Percentiles rank a stretch among this genome's conserved stretches.
phyloP scores from a whole-genome alignment of 2,113 vertebrate species.

The Rousettus leschenaultii region DNA sequence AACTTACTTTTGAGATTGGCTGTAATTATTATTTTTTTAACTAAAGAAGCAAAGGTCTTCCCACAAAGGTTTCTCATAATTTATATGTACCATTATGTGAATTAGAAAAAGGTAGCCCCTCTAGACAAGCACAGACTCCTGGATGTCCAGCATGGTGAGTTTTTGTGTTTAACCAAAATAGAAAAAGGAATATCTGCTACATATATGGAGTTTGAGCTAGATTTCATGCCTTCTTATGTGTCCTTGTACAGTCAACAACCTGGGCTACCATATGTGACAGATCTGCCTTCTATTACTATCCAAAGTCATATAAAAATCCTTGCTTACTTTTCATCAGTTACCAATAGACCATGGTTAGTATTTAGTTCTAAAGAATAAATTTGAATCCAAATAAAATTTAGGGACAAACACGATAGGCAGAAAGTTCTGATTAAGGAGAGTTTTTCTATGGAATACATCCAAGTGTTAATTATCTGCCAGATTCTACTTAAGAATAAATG shows the following conservation, averaged over 20 bases:
- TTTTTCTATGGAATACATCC: neutral
- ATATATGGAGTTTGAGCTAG: neutral
- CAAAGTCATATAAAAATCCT: neutral
- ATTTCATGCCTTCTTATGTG: neutral
- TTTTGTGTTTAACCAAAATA: neutral
- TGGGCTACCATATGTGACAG: neutral
- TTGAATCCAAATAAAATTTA: slow-evolving; percentile 13
- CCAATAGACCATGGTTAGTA: neutral
- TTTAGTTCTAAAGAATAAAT: slow-evolving; percentile 3
- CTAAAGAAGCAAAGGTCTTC: neutral
- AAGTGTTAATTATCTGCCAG: neutral
- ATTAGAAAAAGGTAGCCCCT: neutral
- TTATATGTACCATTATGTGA: neutral
- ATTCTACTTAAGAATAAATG: neutral
- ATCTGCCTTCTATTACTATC: neutral
- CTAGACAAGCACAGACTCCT: neutral
- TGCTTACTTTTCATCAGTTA: slow-evolving; percentile 10
- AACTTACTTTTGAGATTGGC: neutral
- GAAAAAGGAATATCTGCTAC: neutral
- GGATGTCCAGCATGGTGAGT: neutral
- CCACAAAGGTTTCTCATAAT: neutral
- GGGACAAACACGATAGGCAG: neutral
- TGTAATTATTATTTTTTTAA: neutral
- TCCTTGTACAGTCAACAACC: neutral
- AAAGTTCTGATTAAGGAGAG: slow-evolving; percentile 13